Evolutionary conservation across 2,888 invertebrate species (phyloP).

Genomic region (Apotomis betuletana): DNA sequence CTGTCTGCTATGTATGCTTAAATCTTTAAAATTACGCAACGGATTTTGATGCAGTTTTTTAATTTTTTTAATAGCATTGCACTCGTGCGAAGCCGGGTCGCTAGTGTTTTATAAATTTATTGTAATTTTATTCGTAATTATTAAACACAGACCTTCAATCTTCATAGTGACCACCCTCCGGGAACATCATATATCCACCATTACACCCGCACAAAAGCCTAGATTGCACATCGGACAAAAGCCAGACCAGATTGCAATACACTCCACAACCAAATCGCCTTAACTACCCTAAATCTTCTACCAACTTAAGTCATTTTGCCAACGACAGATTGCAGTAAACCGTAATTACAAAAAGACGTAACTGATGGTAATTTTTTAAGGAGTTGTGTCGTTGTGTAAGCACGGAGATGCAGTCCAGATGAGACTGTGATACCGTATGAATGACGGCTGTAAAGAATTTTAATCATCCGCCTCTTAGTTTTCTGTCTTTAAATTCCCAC

Average conservation of each 20-base stretch:
- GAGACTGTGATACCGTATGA: slow-evolving; percentile 22
- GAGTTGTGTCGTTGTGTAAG: not conserved
- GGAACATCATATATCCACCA: not conserved
- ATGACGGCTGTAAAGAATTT: slow-evolving; percentile 23
- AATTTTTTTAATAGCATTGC: too few relatives aligned
- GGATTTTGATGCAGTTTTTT: too few relatives aligned
- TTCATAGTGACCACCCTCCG: not conserved
- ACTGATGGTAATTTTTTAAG: not conserved
- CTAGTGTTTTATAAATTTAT: too few relatives aligned
- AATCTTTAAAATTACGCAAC: too few relatives aligned
- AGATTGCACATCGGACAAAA: slow-evolving; percentile 25
- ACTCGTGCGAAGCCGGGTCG: too few relatives aligned
- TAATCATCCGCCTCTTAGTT: slow-evolving; percentile 16
- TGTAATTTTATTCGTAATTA: too few relatives aligned
- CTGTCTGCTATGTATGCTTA: too few relatives aligned
- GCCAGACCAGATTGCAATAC: not conserved
- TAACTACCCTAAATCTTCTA: not conserved
- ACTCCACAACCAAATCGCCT: not conserved
- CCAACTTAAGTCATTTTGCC: too few relatives aligned
- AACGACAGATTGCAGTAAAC: too few relatives aligned
- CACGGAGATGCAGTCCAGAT: not conserved
- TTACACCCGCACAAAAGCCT: slow-evolving; percentile 2
- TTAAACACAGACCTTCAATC: not conserved
- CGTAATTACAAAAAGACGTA: not conserved
- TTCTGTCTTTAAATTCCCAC: not conserved